Evolutionary conservation across 2,888 invertebrate species (phyloP).

Genomic region (Philereme vetulata): DNA sequence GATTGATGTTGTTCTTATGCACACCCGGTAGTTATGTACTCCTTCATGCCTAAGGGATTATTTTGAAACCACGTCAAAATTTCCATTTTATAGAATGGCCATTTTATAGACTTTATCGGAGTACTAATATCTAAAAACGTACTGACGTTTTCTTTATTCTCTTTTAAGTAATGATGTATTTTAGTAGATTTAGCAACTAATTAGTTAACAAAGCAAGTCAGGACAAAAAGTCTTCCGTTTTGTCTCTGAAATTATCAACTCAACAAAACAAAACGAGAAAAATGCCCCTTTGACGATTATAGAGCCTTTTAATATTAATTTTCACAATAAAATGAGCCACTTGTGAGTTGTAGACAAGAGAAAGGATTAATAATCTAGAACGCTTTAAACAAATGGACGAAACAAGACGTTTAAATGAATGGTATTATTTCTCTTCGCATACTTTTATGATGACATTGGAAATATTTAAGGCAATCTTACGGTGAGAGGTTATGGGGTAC

Average conservation of each 20-base stretch:
- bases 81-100: too few relatives aligned
- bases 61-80: too few relatives aligned
- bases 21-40: not conserved
- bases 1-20: slow-evolving; percentile 7
- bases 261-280: slow-evolving; percentile 14
- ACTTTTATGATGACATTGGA: slow-evolving; percentile 25
- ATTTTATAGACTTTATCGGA: too few relatives aligned
- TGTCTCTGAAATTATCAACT: slow-evolving; percentile 12
- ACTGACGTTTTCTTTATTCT: too few relatives aligned
- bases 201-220: slow-evolving; percentile 12
- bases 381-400: slow-evolving; percentile 53
- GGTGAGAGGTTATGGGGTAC: slow-evolving; percentile 15
- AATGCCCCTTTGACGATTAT: slow-evolving; percentile 19
- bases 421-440: slow-evolving; percentile 52
- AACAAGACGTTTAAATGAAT: slow-evolving; percentile 45
- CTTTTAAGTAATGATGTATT: not conserved
- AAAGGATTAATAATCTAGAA: slow-evolving; percentile 55
- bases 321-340: slow-evolving; percentile 55
- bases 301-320: slow-evolving; percentile 39
- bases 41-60: too few relatives aligned
- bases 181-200: slow-evolving; percentile 1
- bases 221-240: slow-evolving; percentile 3
- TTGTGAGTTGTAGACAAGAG: slow-evolving; percentile 53
- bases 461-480: slow-evolving; percentile 18
- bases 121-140: too few relatives aligned